Percentiles rank a stretch among this genome's conserved stretches.
These are phyloP conservation scores for Drosophila phalerata DNA, from an alignment of 2,888 invertebrate genomes.

Conservation along the genomic window DNA sequence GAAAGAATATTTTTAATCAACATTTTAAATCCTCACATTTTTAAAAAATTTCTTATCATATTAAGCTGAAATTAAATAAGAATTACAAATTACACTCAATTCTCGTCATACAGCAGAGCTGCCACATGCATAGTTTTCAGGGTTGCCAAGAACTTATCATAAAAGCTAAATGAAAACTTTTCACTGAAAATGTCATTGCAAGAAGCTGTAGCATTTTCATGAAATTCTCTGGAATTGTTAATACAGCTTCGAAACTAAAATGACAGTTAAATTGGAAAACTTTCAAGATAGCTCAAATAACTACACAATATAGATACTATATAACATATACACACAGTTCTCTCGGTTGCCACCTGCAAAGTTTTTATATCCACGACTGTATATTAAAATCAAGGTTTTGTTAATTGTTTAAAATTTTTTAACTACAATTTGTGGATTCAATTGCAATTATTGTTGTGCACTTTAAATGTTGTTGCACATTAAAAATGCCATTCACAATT, in stretches of 20 bases:
- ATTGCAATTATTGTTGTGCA: constrained; percentile 10
- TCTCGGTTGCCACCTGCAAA: constrained; percentile 12
- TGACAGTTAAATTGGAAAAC: constrained; percentile 31
- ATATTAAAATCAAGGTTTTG: constrained; percentile 1
- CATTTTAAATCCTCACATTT: too few species aligned
- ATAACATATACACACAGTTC: not conserved
- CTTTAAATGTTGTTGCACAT: constrained; percentile 12
- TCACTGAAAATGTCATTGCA: not conserved
- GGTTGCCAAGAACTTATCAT: not conserved
- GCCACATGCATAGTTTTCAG: not conserved
- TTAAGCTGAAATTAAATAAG: too few species aligned
- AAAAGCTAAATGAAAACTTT: constrained; percentile 4
- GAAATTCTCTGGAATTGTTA: constrained; percentile 11
- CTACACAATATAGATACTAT: not conserved
- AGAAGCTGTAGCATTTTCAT: not conserved
- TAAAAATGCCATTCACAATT: constrained; percentile 54
- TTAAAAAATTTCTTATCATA: too few species aligned
- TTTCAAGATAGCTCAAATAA: not conserved
- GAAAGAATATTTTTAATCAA: too few species aligned
- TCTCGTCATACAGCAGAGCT: not conserved
- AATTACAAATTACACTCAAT: not conserved
- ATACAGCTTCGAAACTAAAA: constrained; percentile 10
- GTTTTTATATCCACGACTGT: constrained; percentile 29
- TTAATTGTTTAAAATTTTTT: constrained; percentile 39
- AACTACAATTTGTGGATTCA: constrained; percentile 5